phyloP scores from a whole-genome alignment of 2,888 invertebrate species.

The Polyommatus icarus region DNA sequence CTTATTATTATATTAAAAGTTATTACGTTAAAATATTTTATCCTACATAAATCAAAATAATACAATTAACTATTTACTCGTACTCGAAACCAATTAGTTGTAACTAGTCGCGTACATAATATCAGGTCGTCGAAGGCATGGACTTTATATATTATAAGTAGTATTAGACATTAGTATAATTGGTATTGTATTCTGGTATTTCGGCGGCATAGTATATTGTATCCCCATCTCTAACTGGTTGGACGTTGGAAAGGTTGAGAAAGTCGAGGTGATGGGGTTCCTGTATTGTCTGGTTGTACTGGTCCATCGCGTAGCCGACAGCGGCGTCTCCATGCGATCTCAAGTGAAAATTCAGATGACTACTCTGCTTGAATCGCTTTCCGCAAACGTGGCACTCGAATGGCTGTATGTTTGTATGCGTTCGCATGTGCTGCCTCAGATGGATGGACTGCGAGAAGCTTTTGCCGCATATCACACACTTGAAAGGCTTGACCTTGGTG shows the following conservation, averaged over 20 bases:
- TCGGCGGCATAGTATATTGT: slow-evolving; percentile 69
- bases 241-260: slow-evolving; percentile 61
- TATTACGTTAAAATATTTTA: too few relatives aligned
- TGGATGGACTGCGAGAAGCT: slow-evolving; percentile 75
- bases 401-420: slow-evolving; percentile 75
- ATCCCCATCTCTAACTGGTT: slow-evolving; percentile 66
- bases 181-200: slow-evolving; percentile 13
- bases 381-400: slow-evolving; percentile 69
- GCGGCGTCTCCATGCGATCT: slow-evolving; percentile 59
- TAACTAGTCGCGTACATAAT: not conserved
- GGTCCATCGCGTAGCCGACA: slow-evolving; percentile 49
- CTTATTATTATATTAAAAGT: too few relatives aligned
- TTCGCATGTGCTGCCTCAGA: slow-evolving; percentile 73
- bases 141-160: not conserved
- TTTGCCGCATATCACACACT: slow-evolving; percentile 70
- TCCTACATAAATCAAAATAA: too few relatives aligned
- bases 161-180: not conserved
- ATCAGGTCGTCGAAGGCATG: not conserved
- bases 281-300: slow-evolving; percentile 52
- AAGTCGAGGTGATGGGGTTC: slow-evolving; percentile 56
- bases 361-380: slow-evolving; percentile 71
- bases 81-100: too few relatives aligned
- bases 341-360: slow-evolving; percentile 74
- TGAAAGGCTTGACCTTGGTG: slow-evolving; percentile 73
- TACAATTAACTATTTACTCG: too few relatives aligned